Evolutionary conservation across 2,113 vertebrate genomes (phyloP), one percentile per base, ranked within the genome.

Genomic region (Eulemur rufifrons): DNA sequence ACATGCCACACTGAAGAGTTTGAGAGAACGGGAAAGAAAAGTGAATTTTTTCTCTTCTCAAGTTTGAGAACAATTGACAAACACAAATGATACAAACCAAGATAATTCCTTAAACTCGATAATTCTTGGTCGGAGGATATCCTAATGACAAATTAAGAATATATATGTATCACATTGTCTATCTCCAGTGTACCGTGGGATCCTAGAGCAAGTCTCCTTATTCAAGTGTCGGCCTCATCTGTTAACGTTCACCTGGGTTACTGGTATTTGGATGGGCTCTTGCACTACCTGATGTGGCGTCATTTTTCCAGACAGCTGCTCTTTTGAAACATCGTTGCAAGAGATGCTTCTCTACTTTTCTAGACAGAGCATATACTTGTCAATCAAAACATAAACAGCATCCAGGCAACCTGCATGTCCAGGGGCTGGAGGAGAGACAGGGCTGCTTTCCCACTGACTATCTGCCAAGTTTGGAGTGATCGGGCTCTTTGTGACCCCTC

Each of bases 231-330:
- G 96, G 95, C 83, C 89, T 98, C 91, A 97, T 42, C 69, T 89
- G 86, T 47, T 96, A 83, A 83, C 91, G 88, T 97, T 98, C 98
- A 86, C 93, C 69, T 91, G 13, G 1, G 95, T 89, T 83, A 27
- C 86, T 89, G n/a, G 54, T 89, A 54, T 98, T 97, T 98, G 91
- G 91, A 96, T 96, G 86, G 88, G 77, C 37, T 98, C 80, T 95
- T 86, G 27, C 71, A 86, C 50, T 77, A 93, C 86, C 95, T 98
- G 97, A 96, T 96, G 95, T 89, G 95, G 89, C 97, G 96, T 97
- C 96, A 83, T 98, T 95, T 98, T 98, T 97, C 83, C 76, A 97
- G 92, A 89, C 96, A 98, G 95, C 93, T 98, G 94, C 8, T 98
- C 54, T 96, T 97, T 98, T 98, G 96, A 91, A 97, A 82, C n/a